Percentiles rank a stretch among this genome's conserved stretches.
Evolutionary conservation across 2,113 vertebrate species (phyloP).

Genomic region (Otus sunia): DNA sequence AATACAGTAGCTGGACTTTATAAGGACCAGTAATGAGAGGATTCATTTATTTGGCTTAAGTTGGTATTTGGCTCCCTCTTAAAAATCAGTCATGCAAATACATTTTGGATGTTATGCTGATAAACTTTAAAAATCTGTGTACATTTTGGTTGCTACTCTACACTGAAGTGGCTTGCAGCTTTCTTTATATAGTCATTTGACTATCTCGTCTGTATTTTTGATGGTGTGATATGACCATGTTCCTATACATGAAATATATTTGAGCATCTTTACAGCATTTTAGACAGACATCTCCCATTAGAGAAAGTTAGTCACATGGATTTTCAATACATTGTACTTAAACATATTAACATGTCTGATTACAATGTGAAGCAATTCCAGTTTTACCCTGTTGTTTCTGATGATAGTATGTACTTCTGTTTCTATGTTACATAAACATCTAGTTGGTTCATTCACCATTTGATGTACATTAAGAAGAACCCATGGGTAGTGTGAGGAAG

Average conservation of each 20-base stretch:
- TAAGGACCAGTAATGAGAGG: neutral
- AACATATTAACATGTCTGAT: neutral
- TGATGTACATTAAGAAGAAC: neutral
- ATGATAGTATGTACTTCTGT: neutral
- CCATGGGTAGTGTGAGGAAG: neutral
- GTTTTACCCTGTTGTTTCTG: neutral
- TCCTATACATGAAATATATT: neutral
- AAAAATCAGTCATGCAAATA: neutral
- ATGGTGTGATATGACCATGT: neutral
- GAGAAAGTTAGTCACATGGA: neutral
- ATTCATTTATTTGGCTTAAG: neutral
- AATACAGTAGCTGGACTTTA: neutral
- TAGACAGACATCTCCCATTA: neutral
- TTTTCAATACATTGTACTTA: neutral
- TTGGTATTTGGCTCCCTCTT: neutral
- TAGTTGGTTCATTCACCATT: neutral
- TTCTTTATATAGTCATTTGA: neutral
- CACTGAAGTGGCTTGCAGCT: neutral
- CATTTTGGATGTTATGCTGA: neutral
- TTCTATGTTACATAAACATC: neutral
- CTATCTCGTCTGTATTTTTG: neutral
- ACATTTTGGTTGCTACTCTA: neutral
- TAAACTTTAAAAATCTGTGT: neutral
- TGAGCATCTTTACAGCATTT: neutral
- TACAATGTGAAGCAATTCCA: neutral